Evolutionary conservation across 2,113 vertebrate genomes (phyloP).

Genomic region (Ammodytes marinus): DNA sequence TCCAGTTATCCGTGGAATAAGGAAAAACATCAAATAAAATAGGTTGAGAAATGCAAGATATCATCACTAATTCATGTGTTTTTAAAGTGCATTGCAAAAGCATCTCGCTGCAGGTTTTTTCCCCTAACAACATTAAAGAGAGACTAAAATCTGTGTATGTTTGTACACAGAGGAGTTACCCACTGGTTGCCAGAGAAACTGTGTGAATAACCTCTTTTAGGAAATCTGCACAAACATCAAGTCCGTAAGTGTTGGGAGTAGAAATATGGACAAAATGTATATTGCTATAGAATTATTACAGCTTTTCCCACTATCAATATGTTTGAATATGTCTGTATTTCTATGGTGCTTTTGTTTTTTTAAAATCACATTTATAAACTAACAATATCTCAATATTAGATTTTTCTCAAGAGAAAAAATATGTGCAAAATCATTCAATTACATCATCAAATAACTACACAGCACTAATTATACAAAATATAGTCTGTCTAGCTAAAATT

Average conservation of each 20-base stretch:
- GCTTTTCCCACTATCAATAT: not conserved
- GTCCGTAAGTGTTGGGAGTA: not conserved
- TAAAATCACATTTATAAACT: not conserved
- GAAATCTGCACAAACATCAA: slow-evolving; percentile 14
- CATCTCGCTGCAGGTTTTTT: not conserved
- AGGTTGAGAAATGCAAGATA: not conserved
- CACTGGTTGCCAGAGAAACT: not conserved
- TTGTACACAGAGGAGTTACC: not conserved
- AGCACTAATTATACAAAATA: not conserved
- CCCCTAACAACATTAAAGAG: not conserved
- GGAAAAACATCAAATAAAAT: not conserved
- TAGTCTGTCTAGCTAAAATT: not conserved
- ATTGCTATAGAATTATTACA: not conserved
- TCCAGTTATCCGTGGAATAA: not conserved
- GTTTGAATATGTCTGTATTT: not conserved
- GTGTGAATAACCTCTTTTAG: not conserved
- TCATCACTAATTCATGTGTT: not conserved
- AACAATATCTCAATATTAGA: not conserved
- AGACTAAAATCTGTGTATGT: not conserved
- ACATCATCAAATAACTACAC: not conserved
- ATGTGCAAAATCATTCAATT: not conserved
- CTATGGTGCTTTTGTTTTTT: not conserved
- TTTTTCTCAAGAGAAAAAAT: not conserved
- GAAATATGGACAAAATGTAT: not conserved
- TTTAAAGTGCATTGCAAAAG: not conserved